These are phyloP conservation scores for Cenopis cana DNA, from an alignment of 2,888 invertebrate genomes.

Conservation along the genomic window DNA sequence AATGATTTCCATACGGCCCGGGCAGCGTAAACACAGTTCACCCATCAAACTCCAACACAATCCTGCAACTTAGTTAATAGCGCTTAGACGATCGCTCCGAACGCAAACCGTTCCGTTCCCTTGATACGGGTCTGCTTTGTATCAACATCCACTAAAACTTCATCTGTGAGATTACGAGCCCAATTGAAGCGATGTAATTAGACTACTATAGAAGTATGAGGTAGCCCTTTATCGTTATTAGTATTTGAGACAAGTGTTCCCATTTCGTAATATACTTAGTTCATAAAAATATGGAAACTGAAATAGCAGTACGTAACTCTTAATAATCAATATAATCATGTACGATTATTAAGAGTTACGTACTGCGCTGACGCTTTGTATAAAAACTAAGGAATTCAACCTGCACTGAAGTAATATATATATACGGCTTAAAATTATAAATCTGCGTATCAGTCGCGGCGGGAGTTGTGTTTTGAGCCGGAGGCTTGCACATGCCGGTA, in stretches of 20 bases:
- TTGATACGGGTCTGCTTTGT: conserved; percentile 60
- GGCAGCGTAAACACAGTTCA: conserved; percentile 75
- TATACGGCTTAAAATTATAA: conserved; percentile 20
- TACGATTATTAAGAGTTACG: no score
- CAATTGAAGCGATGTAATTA: conserved; percentile 46
- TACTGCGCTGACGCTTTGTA: background rate
- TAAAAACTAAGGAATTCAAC: background rate
- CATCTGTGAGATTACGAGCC: conserved; percentile 30
- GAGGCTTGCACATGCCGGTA: conserved; percentile 32
- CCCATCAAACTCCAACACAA: conserved; percentile 79
- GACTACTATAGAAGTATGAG: conserved; percentile 31
- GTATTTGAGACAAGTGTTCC: background rate
- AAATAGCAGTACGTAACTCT: no score
- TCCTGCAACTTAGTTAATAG: conserved; percentile 80
- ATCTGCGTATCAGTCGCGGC: conserved; percentile 13
- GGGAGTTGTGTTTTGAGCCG: conserved; percentile 31
- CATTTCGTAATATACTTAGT: background rate
- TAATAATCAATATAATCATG: no score
- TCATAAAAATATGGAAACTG: no score
- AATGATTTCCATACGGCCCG: conserved; percentile 79
- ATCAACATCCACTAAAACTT: conserved; percentile 54
- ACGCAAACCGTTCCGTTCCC: conserved; percentile 62
- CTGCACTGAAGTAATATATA: no score
- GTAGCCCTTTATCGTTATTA: no score
- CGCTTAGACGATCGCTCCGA: conserved; percentile 70